A percentile compares a stretch with the other conserved stretches of the same genome.
Evolutionary conservation across 1,140 invertebrate species (phyloP).

Genomic region (Latrodectus geometricus): DNA sequence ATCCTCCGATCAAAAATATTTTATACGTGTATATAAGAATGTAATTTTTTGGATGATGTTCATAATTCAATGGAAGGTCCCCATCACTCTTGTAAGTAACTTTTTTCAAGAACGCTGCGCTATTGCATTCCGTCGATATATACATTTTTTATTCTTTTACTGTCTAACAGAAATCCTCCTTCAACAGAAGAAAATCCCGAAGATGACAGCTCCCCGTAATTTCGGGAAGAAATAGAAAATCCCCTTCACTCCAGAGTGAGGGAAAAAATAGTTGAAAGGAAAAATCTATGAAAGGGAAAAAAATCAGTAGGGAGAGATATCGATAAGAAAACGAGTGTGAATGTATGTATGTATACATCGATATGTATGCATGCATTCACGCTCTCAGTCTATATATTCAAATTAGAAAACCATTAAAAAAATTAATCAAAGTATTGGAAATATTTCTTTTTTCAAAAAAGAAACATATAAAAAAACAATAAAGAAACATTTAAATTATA

Average conservation of each 20-base stretch:
- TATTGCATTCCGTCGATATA: constrained; percentile 39
- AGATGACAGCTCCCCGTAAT: constrained; percentile 52
- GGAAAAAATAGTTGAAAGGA: constrained; percentile 6
- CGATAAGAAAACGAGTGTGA: no score
- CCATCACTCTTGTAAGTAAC: not conserved
- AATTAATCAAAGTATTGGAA: no score
- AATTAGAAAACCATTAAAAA: no score
- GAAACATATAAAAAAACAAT: no score
- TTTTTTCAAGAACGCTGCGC: not conserved
- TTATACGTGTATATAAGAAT: no score
- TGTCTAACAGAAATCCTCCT: constrained; percentile 41
- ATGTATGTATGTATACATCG: no score
- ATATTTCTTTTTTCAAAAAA: no score
- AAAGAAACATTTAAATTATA: no score
- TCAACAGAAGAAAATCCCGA: constrained; percentile 53
- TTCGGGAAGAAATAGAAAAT: constrained; percentile 24
- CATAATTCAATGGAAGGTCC: not conserved
- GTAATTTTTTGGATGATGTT: not conserved
- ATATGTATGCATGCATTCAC: no score
- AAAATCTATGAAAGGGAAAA: not conserved
- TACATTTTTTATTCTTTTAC: constrained; percentile 8
- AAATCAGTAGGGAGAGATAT: no score
- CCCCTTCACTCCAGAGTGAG: constrained; percentile 8
- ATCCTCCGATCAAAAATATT: no score
- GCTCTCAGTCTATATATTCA: no score